phyloP scores from a whole-genome alignment of 2,888 invertebrate genomes.

The Tipula helvola region DNA sequence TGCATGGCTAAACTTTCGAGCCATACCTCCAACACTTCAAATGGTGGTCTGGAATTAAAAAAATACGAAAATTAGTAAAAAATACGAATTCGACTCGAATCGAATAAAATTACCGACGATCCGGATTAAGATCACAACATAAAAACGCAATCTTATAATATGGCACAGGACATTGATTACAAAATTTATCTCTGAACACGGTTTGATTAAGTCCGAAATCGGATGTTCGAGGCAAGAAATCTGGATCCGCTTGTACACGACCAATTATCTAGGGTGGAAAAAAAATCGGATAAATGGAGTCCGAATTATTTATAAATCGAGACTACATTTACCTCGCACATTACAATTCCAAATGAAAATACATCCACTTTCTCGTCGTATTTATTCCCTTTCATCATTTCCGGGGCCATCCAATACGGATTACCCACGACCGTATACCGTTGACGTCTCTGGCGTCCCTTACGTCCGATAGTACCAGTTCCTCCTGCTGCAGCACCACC shows the following conservation, averaged over 20 bases:
- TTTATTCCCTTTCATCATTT: constrained; percentile 94
- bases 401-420: constrained; percentile 98
- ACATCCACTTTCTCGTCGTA: constrained; percentile 96
- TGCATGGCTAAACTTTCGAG: constrained; percentile 66
- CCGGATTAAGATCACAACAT: constrained; percentile 83
- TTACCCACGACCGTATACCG: constrained; percentile 93
- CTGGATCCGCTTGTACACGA: constrained; percentile 88
- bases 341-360: constrained; percentile 88
- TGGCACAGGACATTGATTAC: constrained; percentile 66
- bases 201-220: constrained; percentile 88
- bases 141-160: constrained; percentile 81
- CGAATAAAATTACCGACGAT: constrained; percentile 49
- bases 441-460: constrained; percentile 62
- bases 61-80: neutral
- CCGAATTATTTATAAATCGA: neutral
- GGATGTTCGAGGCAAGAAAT: constrained; percentile 76
- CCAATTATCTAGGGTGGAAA: constrained; percentile 64
- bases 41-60: constrained; percentile 55
- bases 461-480: constrained; percentile 38
- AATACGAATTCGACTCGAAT: neutral
- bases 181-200: constrained; percentile 77
- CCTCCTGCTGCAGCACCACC: constrained; percentile 21
- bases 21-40: constrained; percentile 85
- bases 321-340: constrained; percentile 63
- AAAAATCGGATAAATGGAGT: neutral